Conservation (phyloP, 64 coral and sea anemone genomes). For the Pocillopora damicornis region DNA sequence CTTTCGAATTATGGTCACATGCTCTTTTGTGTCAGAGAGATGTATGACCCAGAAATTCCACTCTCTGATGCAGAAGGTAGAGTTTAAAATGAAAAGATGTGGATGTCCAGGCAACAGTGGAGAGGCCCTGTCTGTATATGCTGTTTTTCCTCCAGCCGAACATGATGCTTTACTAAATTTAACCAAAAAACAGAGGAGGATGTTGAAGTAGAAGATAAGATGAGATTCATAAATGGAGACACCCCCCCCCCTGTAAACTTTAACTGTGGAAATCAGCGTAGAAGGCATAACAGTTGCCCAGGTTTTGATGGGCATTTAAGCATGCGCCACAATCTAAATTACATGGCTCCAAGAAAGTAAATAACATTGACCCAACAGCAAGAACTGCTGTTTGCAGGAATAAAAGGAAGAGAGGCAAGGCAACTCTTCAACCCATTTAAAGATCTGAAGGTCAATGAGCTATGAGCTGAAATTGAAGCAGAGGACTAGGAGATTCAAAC, state of each 20-base stretch:
- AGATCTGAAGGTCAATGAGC: conserved; percentile 21
- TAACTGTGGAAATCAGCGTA: conserved; percentile 43
- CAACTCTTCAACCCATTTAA: conserved; percentile 2
- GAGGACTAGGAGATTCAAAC: no score
- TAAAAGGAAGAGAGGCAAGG: background rate
- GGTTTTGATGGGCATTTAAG: conserved; percentile 46
- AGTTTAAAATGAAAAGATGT: no score
- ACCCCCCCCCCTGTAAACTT: conserved; percentile 18
- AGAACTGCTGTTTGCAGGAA: background rate
- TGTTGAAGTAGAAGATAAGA: background rate
- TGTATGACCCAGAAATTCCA: no score
- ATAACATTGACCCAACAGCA: conserved; percentile 3
- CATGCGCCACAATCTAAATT: no score
- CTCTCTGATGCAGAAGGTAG: no score
- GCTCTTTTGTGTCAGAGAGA: no score
- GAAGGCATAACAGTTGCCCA: conserved; percentile 16
- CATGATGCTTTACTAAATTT: conserved; percentile 22
- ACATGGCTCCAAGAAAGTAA: conserved; percentile 30
- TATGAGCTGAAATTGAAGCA: background rate
- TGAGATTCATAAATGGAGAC: conserved; percentile 32
- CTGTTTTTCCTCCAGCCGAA: background rate
- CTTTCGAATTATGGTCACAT: no score
- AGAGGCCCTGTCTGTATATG: conserved; percentile 42
- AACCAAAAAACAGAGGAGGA: background rate
- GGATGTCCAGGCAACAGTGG: background rate